These are phyloP conservation scores for Asarcornis scutulata DNA, from an alignment of 2,113 vertebrate genomes.

Conservation along the genomic window DNA sequence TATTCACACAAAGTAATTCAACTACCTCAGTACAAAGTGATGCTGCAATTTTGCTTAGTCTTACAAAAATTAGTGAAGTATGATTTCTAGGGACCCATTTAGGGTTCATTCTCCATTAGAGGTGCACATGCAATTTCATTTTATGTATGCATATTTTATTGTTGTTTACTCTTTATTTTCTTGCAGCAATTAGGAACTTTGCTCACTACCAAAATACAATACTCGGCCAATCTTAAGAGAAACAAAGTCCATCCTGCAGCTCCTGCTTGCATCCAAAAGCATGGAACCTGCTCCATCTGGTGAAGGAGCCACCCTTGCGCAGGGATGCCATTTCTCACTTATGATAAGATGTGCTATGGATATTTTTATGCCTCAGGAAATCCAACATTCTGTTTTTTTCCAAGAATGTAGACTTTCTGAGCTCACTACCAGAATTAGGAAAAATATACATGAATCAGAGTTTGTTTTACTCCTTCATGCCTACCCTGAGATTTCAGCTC, in stretches of 20 bases:
- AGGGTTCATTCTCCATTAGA: not conserved
- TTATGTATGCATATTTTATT: not conserved
- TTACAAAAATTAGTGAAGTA: not conserved
- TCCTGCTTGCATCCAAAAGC: not conserved
- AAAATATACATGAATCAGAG: not conserved
- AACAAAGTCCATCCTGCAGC: not conserved
- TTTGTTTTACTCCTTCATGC: not conserved
- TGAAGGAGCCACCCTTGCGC: not conserved
- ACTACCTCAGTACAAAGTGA: not conserved
- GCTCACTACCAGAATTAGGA: not conserved
- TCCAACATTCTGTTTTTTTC: not conserved
- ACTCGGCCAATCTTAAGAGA: not conserved
- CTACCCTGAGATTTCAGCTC: not conserved
- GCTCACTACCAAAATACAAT: not conserved
- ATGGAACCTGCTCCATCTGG: not conserved
- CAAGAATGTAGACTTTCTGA: not conserved
- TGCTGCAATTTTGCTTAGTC: not conserved
- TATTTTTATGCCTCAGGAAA: not conserved
- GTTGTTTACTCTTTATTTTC: not conserved
- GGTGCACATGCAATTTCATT: not conserved
- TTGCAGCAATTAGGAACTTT: not conserved
- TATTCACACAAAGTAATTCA: constrained; percentile 9
- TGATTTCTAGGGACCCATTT: not conserved
- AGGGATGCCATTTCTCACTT: not conserved
- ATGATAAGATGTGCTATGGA: not conserved